These are phyloP conservation scores for Aspidiotus rigidus DNA, from an alignment of 2,888 invertebrate genomes.

Conservation along the genomic window DNA sequence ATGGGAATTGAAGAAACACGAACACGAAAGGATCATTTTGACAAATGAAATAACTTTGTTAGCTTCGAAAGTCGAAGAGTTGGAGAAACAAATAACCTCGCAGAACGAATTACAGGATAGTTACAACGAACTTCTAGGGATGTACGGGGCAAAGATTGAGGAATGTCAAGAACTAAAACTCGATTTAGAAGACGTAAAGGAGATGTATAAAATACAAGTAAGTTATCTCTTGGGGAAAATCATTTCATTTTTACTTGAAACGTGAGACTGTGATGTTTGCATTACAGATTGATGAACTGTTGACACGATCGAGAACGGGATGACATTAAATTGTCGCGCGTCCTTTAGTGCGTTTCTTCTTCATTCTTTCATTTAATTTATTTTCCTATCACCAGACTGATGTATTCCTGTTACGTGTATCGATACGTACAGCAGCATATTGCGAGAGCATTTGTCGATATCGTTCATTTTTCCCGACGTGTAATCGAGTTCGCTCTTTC, in stretches of 20 bases:
- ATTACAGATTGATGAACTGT: constrained; percentile 64
- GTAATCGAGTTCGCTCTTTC: too few relatives aligned
- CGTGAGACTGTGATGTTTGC: neutral
- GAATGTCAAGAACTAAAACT: constrained; percentile 65
- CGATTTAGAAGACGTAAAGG: constrained; percentile 87
- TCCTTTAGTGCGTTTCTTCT: too few relatives aligned
- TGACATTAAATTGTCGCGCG: constrained; percentile 16
- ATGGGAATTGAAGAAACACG: constrained; percentile 63
- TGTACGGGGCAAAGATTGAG: constrained; percentile 96
- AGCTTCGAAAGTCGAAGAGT: constrained; percentile 53
- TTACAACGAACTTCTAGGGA: constrained; percentile 85
- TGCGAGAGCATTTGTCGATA: too few relatives aligned
- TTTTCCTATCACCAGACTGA: too few relatives aligned
- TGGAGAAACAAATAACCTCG: constrained; percentile 38
- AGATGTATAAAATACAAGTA: constrained; percentile 79
- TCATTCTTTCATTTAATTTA: too few relatives aligned
- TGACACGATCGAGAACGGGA: constrained; percentile 35
- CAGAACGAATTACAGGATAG: constrained; percentile 48
- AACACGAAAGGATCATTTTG: constrained; percentile 61
- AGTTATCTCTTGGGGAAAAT: constrained; percentile 6
- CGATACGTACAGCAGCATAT: too few relatives aligned
- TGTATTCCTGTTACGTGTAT: too few relatives aligned
- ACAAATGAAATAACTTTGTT: constrained; percentile 61
- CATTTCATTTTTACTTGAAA: too few relatives aligned
- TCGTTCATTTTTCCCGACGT: too few relatives aligned